Evolutionary conservation across 2,113 vertebrate genomes (phyloP).

Genomic region (Galeopterus variegatus): DNA sequence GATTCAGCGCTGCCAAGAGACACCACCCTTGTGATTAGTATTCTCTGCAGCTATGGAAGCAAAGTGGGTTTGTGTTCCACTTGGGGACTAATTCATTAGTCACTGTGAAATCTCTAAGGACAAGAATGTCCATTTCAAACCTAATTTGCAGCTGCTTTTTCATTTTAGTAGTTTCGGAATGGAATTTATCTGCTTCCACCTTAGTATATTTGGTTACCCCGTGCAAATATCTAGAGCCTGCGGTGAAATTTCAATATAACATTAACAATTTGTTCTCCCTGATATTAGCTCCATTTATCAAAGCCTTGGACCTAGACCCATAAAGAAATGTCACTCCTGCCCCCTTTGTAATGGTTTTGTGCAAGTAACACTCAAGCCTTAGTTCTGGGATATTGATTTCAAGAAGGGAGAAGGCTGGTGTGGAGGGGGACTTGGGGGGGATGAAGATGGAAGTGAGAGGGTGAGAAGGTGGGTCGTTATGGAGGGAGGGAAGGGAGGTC

Average conservation of each 20-base stretch:
- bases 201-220: background rate
- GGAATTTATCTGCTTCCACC: background rate
- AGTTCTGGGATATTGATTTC: background rate
- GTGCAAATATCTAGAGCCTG: background rate
- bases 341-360: background rate
- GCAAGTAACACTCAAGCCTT: slow-evolving; percentile 47
- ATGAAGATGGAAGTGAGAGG: too few relatives aligned
- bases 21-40: background rate
- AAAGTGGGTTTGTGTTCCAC: slow-evolving; percentile 57
- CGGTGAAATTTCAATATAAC: slow-evolving; percentile 29
- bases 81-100: slow-evolving; percentile 72
- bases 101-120: slow-evolving; percentile 66
- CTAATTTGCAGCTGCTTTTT: slow-evolving; percentile 69
- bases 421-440: background rate
- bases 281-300: slow-evolving; percentile 43
- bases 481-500: background rate
- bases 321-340: slow-evolving; percentile 30
- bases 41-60: background rate
- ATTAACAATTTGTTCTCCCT: slow-evolving; percentile 11
- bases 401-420: background rate
- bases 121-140: slow-evolving; percentile 66
- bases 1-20: background rate
- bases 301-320: background rate
- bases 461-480: background rate
- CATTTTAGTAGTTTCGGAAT: slow-evolving; percentile 48